Conservation (phyloP, 23 tunicate genomes). For the Ciona savignyi region DNA sequence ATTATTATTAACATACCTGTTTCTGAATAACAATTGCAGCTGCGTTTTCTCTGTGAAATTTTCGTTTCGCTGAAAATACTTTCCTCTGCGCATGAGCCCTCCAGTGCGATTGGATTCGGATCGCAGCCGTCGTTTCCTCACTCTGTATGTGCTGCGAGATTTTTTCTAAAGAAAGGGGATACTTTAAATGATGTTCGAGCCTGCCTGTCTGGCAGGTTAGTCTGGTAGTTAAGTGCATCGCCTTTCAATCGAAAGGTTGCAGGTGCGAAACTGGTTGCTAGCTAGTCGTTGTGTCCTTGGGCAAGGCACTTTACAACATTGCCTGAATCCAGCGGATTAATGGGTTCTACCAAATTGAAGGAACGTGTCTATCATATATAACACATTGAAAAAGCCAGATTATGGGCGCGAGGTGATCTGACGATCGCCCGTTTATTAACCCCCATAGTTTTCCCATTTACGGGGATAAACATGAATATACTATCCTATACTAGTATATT, state of each 20-base stretch:
- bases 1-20: no score
- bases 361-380: no score
- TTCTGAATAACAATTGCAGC: conserved; percentile 61
- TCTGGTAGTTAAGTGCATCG: not conserved
- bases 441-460: no score
- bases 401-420: no score
- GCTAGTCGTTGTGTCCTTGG: not conserved
- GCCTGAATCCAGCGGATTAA: no score
- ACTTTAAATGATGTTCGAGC: not conserved
- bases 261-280: not conserved
- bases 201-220: not conserved
- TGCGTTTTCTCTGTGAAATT: not conserved
- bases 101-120: conserved; percentile 56
- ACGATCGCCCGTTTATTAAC: no score
- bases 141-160: conserved; percentile 34
- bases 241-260: not conserved
- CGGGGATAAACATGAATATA: no score
- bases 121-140: conserved; percentile 57
- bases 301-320: no score
- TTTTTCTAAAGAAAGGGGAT: conserved; percentile 10
- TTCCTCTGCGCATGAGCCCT: conserved; percentile 43
- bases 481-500: no score
- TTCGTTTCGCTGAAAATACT: conserved; percentile 7
- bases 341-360: no score
- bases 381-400: no score